Evolutionary conservation across 2,888 invertebrate species (phyloP).

Genomic region (Drosophila lacicola): DNA sequence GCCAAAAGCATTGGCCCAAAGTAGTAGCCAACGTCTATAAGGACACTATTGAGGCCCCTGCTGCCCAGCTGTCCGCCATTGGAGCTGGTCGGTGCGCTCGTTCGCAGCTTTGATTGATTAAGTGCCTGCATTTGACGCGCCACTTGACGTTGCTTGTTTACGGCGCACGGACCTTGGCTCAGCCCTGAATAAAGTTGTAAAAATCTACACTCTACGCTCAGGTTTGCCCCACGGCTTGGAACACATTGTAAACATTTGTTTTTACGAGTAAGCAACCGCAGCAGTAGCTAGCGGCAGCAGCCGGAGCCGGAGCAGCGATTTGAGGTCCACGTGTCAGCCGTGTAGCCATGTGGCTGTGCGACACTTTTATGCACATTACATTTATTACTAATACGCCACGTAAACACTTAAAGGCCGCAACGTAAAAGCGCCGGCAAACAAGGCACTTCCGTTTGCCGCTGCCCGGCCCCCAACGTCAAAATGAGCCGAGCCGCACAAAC

Average conservation of each 20-base stretch:
- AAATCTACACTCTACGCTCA: constrained; percentile 57
- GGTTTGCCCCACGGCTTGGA: constrained; percentile 20
- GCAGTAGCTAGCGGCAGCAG: constrained; percentile 2
- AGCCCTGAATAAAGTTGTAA: constrained; percentile 61
- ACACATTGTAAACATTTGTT: constrained; percentile 68
- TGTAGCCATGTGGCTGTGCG: constrained; percentile 20
- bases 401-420: constrained; percentile 71
- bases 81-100: constrained; percentile 16
- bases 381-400: constrained; percentile 79
- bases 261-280: constrained; percentile 31
- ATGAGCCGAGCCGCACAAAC: constrained; percentile 33
- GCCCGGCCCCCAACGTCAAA: constrained; percentile 36
- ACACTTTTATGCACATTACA: constrained; percentile 68
- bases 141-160: constrained; percentile 55
- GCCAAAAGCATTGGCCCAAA: constrained; percentile 68
- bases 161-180: constrained; percentile 27
- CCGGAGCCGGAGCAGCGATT: constrained; percentile 5
- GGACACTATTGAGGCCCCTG: constrained; percentile 46
- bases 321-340: constrained; percentile 20
- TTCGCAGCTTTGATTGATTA: constrained; percentile 70
- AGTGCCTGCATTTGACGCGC: constrained; percentile 74
- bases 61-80: not conserved
- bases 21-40: constrained; percentile 50
- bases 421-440: constrained; percentile 55
- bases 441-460: constrained; percentile 61